A percentile compares a stretch with the other conserved stretches of the same genome.
phyloP scores from a whole-genome alignment of 2,888 invertebrate species.

The Ischnura elegans region DNA sequence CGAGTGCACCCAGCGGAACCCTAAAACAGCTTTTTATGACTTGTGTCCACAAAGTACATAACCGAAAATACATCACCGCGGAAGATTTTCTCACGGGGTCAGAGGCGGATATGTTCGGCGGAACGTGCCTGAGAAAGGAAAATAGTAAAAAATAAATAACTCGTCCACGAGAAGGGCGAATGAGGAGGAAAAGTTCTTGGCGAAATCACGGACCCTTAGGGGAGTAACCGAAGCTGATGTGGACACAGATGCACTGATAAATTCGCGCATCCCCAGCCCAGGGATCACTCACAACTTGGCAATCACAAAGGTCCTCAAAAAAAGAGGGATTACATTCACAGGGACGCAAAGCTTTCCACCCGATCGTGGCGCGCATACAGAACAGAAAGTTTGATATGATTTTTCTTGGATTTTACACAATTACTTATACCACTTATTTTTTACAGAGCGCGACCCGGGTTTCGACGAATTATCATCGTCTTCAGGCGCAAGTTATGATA shows the following conservation, averaged over 20 bases:
- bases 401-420: too few species aligned
- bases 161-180: not conserved
- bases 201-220: not conserved
- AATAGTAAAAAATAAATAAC: not conserved
- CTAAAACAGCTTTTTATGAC: slow-evolving; percentile 17
- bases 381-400: not conserved
- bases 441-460: too few species aligned
- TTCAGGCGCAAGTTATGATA: too few species aligned
- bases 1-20: not conserved
- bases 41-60: too few species aligned
- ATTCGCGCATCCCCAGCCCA: not conserved
- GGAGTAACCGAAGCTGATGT: not conserved
- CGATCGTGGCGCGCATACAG: not conserved
- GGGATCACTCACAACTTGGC: not conserved
- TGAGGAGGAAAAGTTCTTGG: not conserved
- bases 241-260: not conserved
- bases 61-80: too few species aligned
- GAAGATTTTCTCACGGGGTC: not conserved
- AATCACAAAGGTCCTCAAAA: not conserved
- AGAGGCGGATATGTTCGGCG: slow-evolving; percentile 7
- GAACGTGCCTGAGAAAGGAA: not conserved
- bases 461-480: too few species aligned
- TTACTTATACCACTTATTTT: too few species aligned
- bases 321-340: not conserved
- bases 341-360: not conserved